These are phyloP conservation scores for Neosilurus hyrtlii DNA, from an alignment of 2,797 vertebrate species.

Conservation along the genomic window DNA sequence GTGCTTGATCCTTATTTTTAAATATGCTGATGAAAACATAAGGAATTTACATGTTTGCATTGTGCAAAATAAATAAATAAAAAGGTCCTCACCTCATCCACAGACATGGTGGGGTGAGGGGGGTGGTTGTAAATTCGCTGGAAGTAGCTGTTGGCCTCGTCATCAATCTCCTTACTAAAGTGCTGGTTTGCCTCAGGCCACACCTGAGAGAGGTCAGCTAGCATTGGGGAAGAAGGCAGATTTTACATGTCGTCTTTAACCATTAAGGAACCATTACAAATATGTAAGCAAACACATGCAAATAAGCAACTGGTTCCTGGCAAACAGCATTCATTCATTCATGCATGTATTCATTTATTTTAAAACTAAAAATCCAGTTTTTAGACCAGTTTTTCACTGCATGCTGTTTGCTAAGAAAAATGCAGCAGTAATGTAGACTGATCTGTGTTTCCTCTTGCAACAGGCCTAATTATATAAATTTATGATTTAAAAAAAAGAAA, in stretches of 20 bases:
- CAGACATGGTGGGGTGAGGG: conserved; percentile 98
- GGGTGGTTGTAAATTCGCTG: conserved; percentile 99
- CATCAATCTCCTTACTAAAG: conserved; percentile 99
- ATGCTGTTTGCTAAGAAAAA: conserved; percentile 62
- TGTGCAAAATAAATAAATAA: no score
- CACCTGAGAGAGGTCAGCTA: conserved; percentile 99
- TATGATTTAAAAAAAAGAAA: not conserved
- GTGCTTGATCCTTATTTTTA: not conserved
- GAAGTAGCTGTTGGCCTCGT: conserved; percentile 99
- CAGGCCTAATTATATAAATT: not conserved
- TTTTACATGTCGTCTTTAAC: not conserved
- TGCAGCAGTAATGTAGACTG: conserved; percentile 71
- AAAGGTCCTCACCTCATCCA: conserved; percentile 86
- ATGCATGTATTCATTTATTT: no score
- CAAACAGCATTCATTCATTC: conserved; percentile 16
- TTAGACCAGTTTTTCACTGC: not conserved
- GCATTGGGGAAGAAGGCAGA: no score
- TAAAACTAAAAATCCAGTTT: not conserved
- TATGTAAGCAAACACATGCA: not conserved
- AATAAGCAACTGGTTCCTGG: not conserved
- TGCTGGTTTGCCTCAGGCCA: conserved; percentile 99
- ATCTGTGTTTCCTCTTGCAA: conserved; percentile 69
- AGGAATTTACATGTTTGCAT: not conserved
- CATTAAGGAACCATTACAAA: not conserved
- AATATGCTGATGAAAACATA: not conserved